Conservation (phyloP, 2,888 invertebrate genomes). For the Brachynemurus nebulosus region DNA sequence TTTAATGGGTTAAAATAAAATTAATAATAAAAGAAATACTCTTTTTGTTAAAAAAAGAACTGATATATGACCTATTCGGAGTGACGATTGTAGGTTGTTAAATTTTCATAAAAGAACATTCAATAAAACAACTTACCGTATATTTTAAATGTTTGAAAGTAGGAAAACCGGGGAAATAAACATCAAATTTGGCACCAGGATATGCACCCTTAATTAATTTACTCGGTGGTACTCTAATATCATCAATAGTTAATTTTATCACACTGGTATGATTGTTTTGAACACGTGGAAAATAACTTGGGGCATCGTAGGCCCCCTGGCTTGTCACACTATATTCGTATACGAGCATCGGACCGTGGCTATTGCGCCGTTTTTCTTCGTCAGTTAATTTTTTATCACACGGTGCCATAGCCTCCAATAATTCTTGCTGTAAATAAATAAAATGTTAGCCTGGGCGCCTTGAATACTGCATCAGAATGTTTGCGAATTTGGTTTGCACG, state of each 20-base stretch:
- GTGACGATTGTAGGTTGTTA: too few species aligned
- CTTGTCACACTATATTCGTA: constrained; percentile 50
- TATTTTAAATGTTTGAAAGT: constrained; percentile 76
- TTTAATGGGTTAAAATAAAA: too few species aligned
- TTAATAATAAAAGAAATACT: too few species aligned
- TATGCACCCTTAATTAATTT: constrained; percentile 55
- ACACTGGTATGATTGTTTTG: constrained; percentile 42
- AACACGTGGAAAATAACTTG: constrained; percentile 48
- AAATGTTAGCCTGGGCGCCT: too few species aligned
- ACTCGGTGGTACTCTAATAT: constrained; percentile 41
- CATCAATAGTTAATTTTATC: constrained; percentile 36
- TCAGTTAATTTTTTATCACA: constrained; percentile 48
- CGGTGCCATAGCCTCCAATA: constrained; percentile 63
- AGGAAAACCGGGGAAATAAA: constrained; percentile 84
- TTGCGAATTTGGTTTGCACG: too few species aligned
- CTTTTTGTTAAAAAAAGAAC: too few species aligned
- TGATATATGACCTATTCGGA: too few species aligned
- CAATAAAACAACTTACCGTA: constrained; percentile 39
- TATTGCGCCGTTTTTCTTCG: constrained; percentile 63
- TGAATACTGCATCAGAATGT: too few species aligned
- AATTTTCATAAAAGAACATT: too few species aligned
- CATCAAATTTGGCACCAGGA: constrained; percentile 49
- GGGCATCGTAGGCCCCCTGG: constrained; percentile 42
- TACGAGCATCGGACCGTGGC: constrained; percentile 74
- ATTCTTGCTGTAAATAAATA: constrained; percentile 35